Percentiles rank a stretch among this genome's conserved stretches.
These are phyloP conservation scores for Macropodus opercularis DNA, from an alignment of 2,797 vertebrate genomes.

Conservation along the genomic window DNA sequence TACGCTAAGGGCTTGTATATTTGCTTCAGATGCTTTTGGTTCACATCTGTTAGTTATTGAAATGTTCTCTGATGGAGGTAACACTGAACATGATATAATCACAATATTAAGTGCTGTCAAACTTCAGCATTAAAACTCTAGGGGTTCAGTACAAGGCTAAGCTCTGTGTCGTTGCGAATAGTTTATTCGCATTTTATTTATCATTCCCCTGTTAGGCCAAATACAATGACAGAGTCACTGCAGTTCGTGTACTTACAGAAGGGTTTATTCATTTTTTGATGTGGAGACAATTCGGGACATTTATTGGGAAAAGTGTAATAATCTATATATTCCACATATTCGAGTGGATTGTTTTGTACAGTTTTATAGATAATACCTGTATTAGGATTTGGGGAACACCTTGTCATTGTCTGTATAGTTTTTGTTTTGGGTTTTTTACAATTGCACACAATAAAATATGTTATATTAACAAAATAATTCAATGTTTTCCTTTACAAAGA, in stretches of 20 bases:
- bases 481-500: not conserved
- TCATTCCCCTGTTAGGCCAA: constrained; percentile 20
- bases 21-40: constrained; percentile 1
- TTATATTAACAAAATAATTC: constrained; percentile 4
- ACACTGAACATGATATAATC: constrained; percentile 31
- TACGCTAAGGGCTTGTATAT: constrained; percentile 6
- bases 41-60: not conserved
- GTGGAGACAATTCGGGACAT: constrained; percentile 34
- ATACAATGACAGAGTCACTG: constrained; percentile 20
- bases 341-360: constrained; percentile 59
- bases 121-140: constrained; percentile 3
- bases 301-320: constrained; percentile 23
- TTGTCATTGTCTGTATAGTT: constrained; percentile 24
- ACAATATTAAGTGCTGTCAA: constrained; percentile 9
- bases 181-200: constrained; percentile 43
- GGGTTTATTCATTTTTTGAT: constrained; percentile 38
- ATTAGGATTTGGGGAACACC: not conserved
- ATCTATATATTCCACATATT: constrained; percentile 23
- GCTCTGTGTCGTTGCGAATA: not conserved
- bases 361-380: constrained; percentile 61
- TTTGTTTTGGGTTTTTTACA: constrained; percentile 32
- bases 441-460: constrained; percentile 56
- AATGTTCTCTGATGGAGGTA: constrained; percentile 2
- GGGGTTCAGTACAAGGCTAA: constrained; percentile 47
- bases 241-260: constrained; percentile 4